Evolutionary conservation across 2,888 invertebrate genomes (phyloP), one percentile per base, ranked within the genome.

Genomic region (Drosophila setosimentum): DNA sequence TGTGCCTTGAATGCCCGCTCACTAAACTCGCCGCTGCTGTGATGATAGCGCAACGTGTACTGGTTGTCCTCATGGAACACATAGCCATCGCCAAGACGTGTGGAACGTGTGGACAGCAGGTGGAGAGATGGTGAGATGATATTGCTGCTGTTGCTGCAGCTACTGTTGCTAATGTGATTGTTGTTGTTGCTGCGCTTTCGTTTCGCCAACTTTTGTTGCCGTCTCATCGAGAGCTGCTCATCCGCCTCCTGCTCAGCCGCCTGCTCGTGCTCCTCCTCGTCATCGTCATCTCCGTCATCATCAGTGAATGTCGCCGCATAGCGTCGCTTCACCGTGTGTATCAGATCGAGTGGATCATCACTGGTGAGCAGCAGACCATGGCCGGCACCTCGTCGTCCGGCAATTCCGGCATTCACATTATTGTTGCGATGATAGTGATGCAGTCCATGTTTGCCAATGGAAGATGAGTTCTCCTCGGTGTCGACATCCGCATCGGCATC

Each of bases 1-100:
- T 92, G 93, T 77, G 92, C 91, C 82, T 92, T 92, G 74, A 92
- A 93, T 69, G 92, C 92, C 50, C 92, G 92, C 80, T 89, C 89
- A 84, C 91, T 93, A 69, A 93, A 91, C 82, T 93, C 91, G 29
- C 91, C 91, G 63, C 90, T 88, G 79, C 91, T 91, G 80, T 91
- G 91, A 78, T 92, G 93, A 75, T 91, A 92, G 58, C 87, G 89
- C 60, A 92, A 68, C 71, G 91, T 92, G 67, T 91, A 89, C 67
- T 92, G 89, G 63, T 69, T 88, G 59, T 92, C 91, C 73, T 92
- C 89, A 62, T 92, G 87, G 79, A 92, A 92, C 70, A 90, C 84
- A 63, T 92, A 92, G 49, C 91, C 92, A 67, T 92, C 91, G 50
- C 91, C 89, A 53, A 90, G 83, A 2, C 63, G 71, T 45, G 45